Evolutionary conservation across 2,888 invertebrate genomes (phyloP).

Genomic region (Ectemnius cavifrons): DNA sequence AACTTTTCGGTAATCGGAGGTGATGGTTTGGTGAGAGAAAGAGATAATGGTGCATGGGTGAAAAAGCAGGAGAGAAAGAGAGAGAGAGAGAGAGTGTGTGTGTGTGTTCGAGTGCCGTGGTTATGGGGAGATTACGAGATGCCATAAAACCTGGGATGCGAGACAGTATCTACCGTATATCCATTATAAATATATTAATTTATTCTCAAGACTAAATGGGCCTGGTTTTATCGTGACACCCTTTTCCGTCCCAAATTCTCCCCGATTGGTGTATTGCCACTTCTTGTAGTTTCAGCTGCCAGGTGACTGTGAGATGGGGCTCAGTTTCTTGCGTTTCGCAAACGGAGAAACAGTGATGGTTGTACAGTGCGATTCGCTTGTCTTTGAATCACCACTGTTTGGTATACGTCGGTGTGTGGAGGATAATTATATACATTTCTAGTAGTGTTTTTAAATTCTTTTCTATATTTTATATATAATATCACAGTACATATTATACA

Average conservation of each 20-base stretch:
- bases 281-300: too few relatives aligned
- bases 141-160: slow-evolving; percentile 72
- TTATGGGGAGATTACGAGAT: slow-evolving; percentile 60
- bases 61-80: background rate
- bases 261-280: background rate
- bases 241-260: background rate
- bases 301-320: too few relatives aligned
- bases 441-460: too few relatives aligned
- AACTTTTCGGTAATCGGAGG: background rate
- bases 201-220: slow-evolving; percentile 73
- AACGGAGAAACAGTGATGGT: too few relatives aligned
- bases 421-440: too few relatives aligned
- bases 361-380: too few relatives aligned
- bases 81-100: slow-evolving; percentile 15
- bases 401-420: too few relatives aligned
- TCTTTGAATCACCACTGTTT: too few relatives aligned
- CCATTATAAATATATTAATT: slow-evolving; percentile 78
- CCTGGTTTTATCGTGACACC: slow-evolving; percentile 13
- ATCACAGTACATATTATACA: too few relatives aligned
- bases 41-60: slow-evolving; percentile 10
- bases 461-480: too few relatives aligned
- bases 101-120: slow-evolving; percentile 12
- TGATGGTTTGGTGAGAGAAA: background rate
- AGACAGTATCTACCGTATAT: slow-evolving; percentile 76
- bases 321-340: too few relatives aligned